These are phyloP conservation scores for Laterallus jamaicensis DNA, from an alignment of 2,113 vertebrate species.

Conservation along the genomic window DNA sequence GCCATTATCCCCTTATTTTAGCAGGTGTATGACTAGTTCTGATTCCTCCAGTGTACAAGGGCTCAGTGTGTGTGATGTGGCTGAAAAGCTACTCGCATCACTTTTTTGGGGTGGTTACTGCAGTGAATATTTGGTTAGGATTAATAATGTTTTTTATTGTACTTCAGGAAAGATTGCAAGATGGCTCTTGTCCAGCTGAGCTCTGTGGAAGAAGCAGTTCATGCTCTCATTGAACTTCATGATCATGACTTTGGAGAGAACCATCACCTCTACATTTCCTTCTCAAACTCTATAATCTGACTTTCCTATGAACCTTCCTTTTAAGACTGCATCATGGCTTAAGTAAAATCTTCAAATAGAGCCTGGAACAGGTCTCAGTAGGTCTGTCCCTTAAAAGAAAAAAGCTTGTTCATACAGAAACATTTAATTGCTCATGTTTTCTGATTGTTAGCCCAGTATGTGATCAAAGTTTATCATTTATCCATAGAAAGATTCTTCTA, in stretches of 20 bases:
- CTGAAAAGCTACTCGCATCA: not conserved
- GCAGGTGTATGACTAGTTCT: not conserved
- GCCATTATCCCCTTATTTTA: not conserved
- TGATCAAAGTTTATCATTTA: constrained; percentile 35
- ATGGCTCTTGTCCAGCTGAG: constrained; percentile 87
- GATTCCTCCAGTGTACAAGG: not conserved
- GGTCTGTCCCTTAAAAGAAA: constrained; percentile 66
- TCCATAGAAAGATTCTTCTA: constrained; percentile 27
- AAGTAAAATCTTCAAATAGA: constrained; percentile 71
- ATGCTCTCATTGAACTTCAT: constrained; percentile 86
- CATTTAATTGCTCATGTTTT: constrained; percentile 38
- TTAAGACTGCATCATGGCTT: constrained; percentile 54
- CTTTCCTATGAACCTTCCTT: constrained; percentile 48
- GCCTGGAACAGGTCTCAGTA: constrained; percentile 67
- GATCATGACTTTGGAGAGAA: constrained; percentile 85
- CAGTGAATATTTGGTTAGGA: not conserved
- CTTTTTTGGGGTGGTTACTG: not conserved
- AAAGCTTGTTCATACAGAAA: constrained; percentile 27
- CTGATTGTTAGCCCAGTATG: not conserved
- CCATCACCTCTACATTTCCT: constrained; percentile 84
- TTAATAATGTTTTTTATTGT: not conserved
- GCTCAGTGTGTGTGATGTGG: not conserved
- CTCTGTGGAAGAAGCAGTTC: constrained; percentile 86
- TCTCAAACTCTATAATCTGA: constrained; percentile 84
- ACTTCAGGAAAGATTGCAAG: constrained; percentile 81